Evolutionary conservation across 2,888 invertebrate species (phyloP).

Genomic region (Rhorus exstirpatorius): DNA sequence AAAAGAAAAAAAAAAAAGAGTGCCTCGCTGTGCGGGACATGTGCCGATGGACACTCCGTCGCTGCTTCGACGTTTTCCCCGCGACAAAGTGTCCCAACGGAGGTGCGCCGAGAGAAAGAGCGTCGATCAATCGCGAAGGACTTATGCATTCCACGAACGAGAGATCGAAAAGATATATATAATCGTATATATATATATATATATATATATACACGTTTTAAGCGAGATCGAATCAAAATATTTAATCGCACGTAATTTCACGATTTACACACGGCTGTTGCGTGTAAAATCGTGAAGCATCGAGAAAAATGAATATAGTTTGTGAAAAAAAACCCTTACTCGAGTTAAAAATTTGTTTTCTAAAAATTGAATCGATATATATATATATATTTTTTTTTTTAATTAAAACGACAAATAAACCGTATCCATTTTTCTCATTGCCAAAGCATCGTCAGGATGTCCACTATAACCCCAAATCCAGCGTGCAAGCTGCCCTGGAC

Average conservation of each 20-base stretch:
- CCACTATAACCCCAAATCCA: not conserved
- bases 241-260: slow-evolving; percentile 44
- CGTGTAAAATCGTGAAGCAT: slow-evolving; percentile 9
- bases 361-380: no score
- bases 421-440: slow-evolving; percentile 4
- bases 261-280: slow-evolving; percentile 26
- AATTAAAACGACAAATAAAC: not conserved
- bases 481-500: not conserved
- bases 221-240: slow-evolving; percentile 64
- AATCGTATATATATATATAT: not conserved
- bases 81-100: slow-evolving; percentile 20
- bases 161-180: slow-evolving; percentile 50
- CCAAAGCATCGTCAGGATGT: slow-evolving; percentile 1
- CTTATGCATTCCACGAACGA: slow-evolving; percentile 72
- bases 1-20: slow-evolving; percentile 60
- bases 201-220: slow-evolving; percentile 30
- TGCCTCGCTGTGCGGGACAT: slow-evolving; percentile 49
- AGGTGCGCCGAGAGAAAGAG: slow-evolving; percentile 55
- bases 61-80: slow-evolving; percentile 29
- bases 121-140: slow-evolving; percentile 63
- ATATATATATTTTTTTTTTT: not conserved
- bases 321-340: not conserved
- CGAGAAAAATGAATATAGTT: slow-evolving; percentile 12
- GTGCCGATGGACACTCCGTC: slow-evolving; percentile 31
- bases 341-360: no score